Evolutionary conservation across 1,140 invertebrate species (phyloP).

Genomic region (Drosophila rufa): DNA sequence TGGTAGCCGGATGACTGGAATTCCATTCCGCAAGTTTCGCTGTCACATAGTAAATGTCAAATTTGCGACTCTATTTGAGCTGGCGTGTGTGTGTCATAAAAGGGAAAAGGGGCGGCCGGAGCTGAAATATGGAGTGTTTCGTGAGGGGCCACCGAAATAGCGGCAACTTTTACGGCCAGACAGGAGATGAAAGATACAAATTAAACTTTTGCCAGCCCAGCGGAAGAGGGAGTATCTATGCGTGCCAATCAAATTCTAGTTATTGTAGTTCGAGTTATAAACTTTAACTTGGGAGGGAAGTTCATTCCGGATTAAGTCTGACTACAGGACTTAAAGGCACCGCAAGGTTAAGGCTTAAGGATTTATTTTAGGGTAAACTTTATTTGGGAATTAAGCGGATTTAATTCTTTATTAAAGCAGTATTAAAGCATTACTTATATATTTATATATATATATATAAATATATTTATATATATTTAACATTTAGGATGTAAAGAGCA

Average conservation of each 20-base stretch:
- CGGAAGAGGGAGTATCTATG: conserved; percentile 4
- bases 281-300: not conserved
- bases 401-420: not conserved
- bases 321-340: not conserved
- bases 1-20: conserved; percentile 21
- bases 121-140: conserved; percentile 3
- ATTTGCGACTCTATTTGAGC: conserved; percentile 34
- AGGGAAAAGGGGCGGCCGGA: not conserved
- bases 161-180: conserved; percentile 31
- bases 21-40: conserved; percentile 45
- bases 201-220: conserved; percentile 40
- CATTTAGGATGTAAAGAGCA: no score
- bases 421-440: no score
- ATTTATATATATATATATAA: no score
- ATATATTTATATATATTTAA: no score
- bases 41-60: conserved; percentile 38
- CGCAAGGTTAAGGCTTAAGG: not conserved
- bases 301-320: not conserved
- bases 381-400: not conserved
- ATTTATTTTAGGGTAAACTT: not conserved
- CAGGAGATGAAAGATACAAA: conserved; percentile 36
- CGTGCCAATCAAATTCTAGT: conserved; percentile 25
- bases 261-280: conserved; percentile 12
- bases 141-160: not conserved
- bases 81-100: conserved; percentile 11